Conservation (phyloP, 2,797 vertebrate genomes). For the Alca torda region DNA sequence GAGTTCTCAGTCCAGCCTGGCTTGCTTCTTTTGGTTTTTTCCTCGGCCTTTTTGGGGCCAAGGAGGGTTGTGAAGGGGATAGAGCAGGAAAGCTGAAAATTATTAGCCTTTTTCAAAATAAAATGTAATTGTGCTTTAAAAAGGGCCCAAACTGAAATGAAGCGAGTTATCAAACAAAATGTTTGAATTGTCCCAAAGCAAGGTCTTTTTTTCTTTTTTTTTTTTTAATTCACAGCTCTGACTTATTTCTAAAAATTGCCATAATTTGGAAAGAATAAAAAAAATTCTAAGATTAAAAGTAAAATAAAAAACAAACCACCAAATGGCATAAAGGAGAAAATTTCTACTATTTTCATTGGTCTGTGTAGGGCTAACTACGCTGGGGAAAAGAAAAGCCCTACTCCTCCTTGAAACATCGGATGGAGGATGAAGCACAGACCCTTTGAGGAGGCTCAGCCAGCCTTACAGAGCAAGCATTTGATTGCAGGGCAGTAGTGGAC, state of each 20-base stretch:
- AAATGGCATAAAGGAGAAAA: not conserved
- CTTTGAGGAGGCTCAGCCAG: not conserved
- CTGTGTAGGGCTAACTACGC: not conserved
- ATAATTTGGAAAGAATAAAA: not conserved
- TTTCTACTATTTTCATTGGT: not conserved
- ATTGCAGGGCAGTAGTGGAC: not conserved
- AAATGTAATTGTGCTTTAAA: not conserved
- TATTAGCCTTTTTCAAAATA: not conserved
- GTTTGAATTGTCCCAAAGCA: not conserved
- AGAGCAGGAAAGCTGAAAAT: not conserved
- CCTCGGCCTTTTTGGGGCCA: not conserved
- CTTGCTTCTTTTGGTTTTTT: not conserved
- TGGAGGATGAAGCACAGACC: not conserved
- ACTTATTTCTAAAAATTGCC: not conserved
- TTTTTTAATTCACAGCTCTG: not conserved
- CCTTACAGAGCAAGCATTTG: not conserved
- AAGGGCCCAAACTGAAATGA: not conserved
- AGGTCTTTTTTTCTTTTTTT: not conserved
- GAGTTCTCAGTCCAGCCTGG: not conserved
- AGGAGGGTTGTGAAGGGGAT: not conserved
- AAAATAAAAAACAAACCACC: not conserved
- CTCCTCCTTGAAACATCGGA: not conserved
- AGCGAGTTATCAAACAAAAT: not conserved
- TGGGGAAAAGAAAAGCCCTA: not conserved
- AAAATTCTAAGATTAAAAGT: not conserved